A percentile compares a stretch with the other conserved stretches of the same genome.
These are phyloP conservation scores for Achroia grisella DNA, from an alignment of 1,140 invertebrate species.

Conservation along the genomic window DNA sequence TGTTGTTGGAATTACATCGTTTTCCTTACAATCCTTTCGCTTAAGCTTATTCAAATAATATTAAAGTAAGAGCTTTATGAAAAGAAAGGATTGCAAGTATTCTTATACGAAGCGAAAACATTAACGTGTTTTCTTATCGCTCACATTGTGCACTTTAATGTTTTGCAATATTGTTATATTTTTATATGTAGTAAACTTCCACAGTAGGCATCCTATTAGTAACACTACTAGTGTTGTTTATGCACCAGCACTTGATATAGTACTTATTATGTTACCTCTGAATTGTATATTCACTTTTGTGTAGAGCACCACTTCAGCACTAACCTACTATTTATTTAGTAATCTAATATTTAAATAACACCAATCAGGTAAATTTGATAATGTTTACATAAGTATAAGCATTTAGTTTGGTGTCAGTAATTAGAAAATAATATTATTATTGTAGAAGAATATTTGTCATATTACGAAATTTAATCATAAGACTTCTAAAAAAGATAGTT, in stretches of 20 bases:
- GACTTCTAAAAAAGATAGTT: no score
- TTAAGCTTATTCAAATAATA: constrained; percentile 9
- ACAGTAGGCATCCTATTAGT: constrained; percentile 34
- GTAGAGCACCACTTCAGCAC: constrained; percentile 26
- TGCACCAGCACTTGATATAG: constrained; percentile 45
- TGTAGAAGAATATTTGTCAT: no score
- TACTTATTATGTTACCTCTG: constrained; percentile 26
- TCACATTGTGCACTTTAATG: constrained; percentile 7
- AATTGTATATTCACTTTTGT: constrained; percentile 17
- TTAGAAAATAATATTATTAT: no score
- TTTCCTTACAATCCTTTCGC: constrained; percentile 20
- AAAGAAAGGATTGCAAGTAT: constrained; percentile 18
- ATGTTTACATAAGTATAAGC: background rate
- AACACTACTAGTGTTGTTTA: constrained; percentile 47
- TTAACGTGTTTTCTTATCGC: constrained; percentile 8
- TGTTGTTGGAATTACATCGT: constrained; percentile 18
- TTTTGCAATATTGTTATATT: constrained; percentile 2
- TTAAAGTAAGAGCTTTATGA: constrained; percentile 1
- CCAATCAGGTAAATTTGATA: background rate
- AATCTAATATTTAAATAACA: background rate
- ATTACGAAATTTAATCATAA: no score
- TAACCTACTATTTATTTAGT: background rate
- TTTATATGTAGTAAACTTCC: constrained; percentile 24
- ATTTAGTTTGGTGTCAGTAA: no score
- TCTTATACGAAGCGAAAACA: constrained; percentile 10